A percentile compares a stretch with the other conserved stretches of the same genome.
Evolutionary conservation across 2,888 invertebrate genomes (phyloP).

Genomic region (Augiades crinisus): DNA sequence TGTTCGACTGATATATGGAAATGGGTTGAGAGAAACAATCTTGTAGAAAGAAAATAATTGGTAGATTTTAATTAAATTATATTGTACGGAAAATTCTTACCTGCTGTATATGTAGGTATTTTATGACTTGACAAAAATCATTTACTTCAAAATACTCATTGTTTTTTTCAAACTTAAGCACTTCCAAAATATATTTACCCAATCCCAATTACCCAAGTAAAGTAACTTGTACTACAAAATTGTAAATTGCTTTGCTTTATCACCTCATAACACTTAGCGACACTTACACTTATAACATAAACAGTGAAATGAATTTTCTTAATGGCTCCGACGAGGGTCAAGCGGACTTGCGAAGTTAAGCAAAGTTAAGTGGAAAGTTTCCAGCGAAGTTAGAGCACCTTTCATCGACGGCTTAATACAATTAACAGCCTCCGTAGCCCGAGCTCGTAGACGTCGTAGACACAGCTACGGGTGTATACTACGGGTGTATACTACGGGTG

Average conservation of each 20-base stretch:
- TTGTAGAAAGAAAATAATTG: not conserved
- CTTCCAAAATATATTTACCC: too few species aligned
- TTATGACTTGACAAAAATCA: too few species aligned
- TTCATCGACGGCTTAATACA: conserved; percentile 50
- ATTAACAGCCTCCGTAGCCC: conserved; percentile 53
- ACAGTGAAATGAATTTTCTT: conserved; percentile 33
- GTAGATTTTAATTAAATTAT: too few species aligned
- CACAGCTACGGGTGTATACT: conserved; percentile 37
- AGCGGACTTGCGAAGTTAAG: conserved; percentile 26
- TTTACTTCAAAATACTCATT: too few species aligned
- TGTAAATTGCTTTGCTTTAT: conserved; percentile 16
- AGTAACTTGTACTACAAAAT: not conserved
- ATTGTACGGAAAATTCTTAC: too few species aligned
- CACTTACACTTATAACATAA: conserved; percentile 24
- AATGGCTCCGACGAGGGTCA: conserved; percentile 38
- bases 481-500: conserved; percentile 34
- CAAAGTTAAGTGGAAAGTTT: conserved; percentile 40
- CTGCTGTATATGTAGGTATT: too few species aligned
- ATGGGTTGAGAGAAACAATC: not conserved
- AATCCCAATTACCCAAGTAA: not conserved
- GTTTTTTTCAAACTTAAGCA: too few species aligned
- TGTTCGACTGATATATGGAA: not conserved
- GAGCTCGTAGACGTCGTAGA: conserved; percentile 28
- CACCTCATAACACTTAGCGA: conserved; percentile 21
- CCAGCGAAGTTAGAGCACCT: conserved; percentile 43